These are phyloP conservation scores for Erythrolamprus reginae DNA, from an alignment of 2,113 vertebrate genomes.

Conservation along the genomic window DNA sequence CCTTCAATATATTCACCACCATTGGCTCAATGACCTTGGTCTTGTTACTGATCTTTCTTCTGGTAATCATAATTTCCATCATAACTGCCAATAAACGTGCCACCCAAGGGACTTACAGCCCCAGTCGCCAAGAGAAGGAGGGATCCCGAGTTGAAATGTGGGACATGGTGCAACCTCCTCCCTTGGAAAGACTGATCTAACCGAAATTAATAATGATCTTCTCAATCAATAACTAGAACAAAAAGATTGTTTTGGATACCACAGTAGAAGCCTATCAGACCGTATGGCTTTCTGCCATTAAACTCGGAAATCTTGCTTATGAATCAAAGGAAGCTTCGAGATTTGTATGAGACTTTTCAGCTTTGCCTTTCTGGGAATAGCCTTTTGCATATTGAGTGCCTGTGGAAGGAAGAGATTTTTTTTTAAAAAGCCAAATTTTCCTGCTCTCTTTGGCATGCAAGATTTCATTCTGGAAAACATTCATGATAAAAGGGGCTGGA, in stretches of 20 bases:
- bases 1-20: slow-evolving; percentile 70
- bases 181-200: slow-evolving; percentile 86
- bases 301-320: background rate
- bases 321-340: background rate
- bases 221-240: rapidly evolving
- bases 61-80: slow-evolving; percentile 64
- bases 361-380: background rate
- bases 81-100: slow-evolving; percentile 76
- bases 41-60: slow-evolving; percentile 72
- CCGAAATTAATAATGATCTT: rapidly evolving
- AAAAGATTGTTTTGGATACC: rapidly evolving
- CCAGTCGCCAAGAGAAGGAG: slow-evolving; percentile 90
- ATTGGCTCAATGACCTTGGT: slow-evolving; percentile 68
- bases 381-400: background rate
- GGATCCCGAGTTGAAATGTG: slow-evolving; percentile 89
- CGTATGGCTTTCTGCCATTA: background rate
- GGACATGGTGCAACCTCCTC: slow-evolving; percentile 77
- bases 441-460: background rate
- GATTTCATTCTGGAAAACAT: background rate
- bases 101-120: slow-evolving; percentile 86
- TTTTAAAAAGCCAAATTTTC: background rate
- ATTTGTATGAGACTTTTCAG: background rate
- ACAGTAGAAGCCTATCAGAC: background rate
- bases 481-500: background rate
- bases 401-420: background rate